A percentile compares a stretch with the other conserved stretches of the same genome.
Evolutionary conservation across 2,888 invertebrate species (phyloP).

Genomic region (Nomada flava): DNA sequence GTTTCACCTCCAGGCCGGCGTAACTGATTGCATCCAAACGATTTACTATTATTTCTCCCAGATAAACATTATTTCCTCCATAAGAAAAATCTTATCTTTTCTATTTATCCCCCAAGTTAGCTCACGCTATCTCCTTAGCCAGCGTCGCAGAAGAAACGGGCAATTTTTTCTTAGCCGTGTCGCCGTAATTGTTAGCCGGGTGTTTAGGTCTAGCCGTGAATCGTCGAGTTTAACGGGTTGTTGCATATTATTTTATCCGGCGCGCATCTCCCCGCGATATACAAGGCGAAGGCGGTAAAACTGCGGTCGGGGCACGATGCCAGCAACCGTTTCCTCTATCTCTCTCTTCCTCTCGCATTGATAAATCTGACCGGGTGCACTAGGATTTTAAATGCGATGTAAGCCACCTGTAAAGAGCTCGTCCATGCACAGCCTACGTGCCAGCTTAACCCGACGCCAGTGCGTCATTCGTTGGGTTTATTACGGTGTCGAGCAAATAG

Average conservation of each 20-base stretch:
- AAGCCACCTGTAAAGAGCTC: conserved; percentile 70
- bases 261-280: conserved; percentile 38
- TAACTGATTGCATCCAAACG: neutral
- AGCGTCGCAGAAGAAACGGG: neutral
- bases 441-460: conserved; percentile 51
- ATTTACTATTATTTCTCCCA: neutral
- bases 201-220: conserved; percentile 41
- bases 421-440: conserved; percentile 40
- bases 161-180: conserved; percentile 15
- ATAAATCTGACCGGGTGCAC: conserved; percentile 66
- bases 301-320: conserved; percentile 59
- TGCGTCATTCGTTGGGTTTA: conserved; percentile 30
- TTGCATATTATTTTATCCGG: conserved; percentile 63
- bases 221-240: conserved; percentile 53
- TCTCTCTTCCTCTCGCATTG: conserved; percentile 36
- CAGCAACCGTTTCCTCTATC: conserved; percentile 49
- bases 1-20: conserved; percentile 56
- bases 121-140: neutral
- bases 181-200: conserved; percentile 14
- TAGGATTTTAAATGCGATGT: conserved; percentile 67
- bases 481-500: conserved; percentile 51
- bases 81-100: neutral
- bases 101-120: neutral
- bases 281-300: conserved; percentile 57
- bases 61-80: neutral